Base-by-base conservation (phyloP, 2,888 invertebrate genomes). In the Erebia palarica region DNA sequence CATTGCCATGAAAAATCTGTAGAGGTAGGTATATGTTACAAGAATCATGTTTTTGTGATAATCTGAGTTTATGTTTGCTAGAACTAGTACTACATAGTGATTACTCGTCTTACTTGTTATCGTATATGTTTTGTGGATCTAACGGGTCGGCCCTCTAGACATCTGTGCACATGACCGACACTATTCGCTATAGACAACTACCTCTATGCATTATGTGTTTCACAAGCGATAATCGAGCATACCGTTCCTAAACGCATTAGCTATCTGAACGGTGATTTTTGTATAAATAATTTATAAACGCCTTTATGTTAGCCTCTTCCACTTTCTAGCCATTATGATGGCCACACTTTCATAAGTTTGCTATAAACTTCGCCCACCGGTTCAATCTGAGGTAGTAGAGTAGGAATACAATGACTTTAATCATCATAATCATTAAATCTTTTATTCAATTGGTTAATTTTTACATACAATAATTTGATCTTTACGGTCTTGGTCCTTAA, bases 291-390 rank as follows among this genome's bases (percentile, higher is more conserved):
- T 70, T 74, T 68, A 74, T 73, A 64, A 67, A 65, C 16, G 66
- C 44, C 47, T 69, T 44, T 51, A 55, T 42, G 60, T 59, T 66
- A 58, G 55, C 71, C 49, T 74, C 75, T 64, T 76, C 75, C 66
- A 76, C 77, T 78, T 78, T 78, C 78, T 78, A 68, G 65, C 69
- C 59, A 73, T 75, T 73, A 74, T 70, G 69, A 60, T 63, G 72
- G 72, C 71, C 77, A 68, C 76, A 64, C 77, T 78, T 71, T 72
- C 60, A 68, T 59, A 67, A 27, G 70, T 74, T 69, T 71, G 68
- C 16, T 64, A 55, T 73, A 68, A 68, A 55, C 66, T 49, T 68
- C 70, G 72, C 69, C 69, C 66, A 70, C 65, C 42, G 1, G n/a
- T 49, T 70, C 21, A 68, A 71, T 71, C 69, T 18, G 16, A 42